phyloP scores from a whole-genome alignment of 2,888 invertebrate genomes.

The Melanchra persicariae region DNA sequence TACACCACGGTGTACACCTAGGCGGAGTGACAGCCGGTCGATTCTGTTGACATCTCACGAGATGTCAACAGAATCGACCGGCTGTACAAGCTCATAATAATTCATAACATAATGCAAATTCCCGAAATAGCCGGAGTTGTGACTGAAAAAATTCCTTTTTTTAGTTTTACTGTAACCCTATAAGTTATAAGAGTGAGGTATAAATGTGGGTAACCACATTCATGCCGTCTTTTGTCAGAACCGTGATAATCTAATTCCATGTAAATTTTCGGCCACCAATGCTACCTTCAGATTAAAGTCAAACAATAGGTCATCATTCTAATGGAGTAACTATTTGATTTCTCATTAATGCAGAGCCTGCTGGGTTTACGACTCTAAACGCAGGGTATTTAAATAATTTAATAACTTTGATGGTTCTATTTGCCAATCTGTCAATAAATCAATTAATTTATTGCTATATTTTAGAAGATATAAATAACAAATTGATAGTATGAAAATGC shows the following conservation, averaged over 20 bases:
- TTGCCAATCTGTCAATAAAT: conserved; percentile 48
- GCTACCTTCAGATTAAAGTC: neutral
- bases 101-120: neutral
- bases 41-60: no score
- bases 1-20: no score
- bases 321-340: neutral
- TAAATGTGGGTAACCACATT: no score
- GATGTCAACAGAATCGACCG: no score
- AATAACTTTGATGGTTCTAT: conserved; percentile 40
- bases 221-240: no score
- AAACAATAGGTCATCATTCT: conserved; percentile 17
- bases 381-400: conserved; percentile 26
- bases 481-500: neutral
- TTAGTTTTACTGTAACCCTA: no score
- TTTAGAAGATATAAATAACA: neutral
- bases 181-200: no score
- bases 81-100: no score
- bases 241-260: no score
- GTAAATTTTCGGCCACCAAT: neutral
- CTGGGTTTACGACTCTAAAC: conserved; percentile 14
- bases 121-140: no score
- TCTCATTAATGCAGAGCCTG: conserved; percentile 42
- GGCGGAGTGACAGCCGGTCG: no score
- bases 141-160: no score
- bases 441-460: conserved; percentile 36